Conservation (phyloP, 2,797 vertebrate genomes). For the Silurus aristotelis region DNA sequence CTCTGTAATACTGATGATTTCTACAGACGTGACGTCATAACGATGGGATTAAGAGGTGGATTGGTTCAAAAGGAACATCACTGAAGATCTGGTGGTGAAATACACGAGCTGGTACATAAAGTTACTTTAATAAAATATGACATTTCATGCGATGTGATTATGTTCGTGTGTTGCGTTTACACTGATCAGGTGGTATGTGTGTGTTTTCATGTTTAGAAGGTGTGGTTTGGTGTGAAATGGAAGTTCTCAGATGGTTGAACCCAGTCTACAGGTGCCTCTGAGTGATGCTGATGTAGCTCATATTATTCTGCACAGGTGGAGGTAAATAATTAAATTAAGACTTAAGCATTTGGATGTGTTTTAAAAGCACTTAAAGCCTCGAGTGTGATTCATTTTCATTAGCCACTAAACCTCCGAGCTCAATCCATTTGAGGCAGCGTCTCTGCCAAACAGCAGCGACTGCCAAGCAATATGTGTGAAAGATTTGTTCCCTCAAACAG, state of each 20-base stretch:
- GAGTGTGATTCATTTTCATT: conserved; percentile 16
- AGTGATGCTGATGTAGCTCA: neutral
- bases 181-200: too few relatives aligned
- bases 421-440: conserved; percentile 5
- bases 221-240: too few relatives aligned
- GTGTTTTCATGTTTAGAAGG: too few relatives aligned
- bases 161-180: too few relatives aligned
- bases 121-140: too few relatives aligned
- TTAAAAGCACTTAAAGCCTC: conserved; percentile 9
- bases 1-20: too few relatives aligned
- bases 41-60: too few relatives aligned
- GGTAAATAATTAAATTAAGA: neutral
- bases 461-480: conserved; percentile 32
- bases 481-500: conserved; percentile 22
- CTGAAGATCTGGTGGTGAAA: too few relatives aligned
- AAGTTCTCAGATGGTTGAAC: neutral
- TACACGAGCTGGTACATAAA: too few relatives aligned
- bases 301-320: conserved; percentile 11
- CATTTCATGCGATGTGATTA: too few relatives aligned
- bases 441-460: neutral
- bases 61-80: too few relatives aligned
- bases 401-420: conserved; percentile 2
- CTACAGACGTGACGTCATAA: too few relatives aligned
- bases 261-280: neutral
- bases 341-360: conserved; percentile 11